Percentiles rank a stretch among this genome's conserved stretches.
These are phyloP conservation scores for Temnopleurus reevesii DNA, from an alignment of 53 echinoderm and acorn worm genomes.

Conservation along the genomic window DNA sequence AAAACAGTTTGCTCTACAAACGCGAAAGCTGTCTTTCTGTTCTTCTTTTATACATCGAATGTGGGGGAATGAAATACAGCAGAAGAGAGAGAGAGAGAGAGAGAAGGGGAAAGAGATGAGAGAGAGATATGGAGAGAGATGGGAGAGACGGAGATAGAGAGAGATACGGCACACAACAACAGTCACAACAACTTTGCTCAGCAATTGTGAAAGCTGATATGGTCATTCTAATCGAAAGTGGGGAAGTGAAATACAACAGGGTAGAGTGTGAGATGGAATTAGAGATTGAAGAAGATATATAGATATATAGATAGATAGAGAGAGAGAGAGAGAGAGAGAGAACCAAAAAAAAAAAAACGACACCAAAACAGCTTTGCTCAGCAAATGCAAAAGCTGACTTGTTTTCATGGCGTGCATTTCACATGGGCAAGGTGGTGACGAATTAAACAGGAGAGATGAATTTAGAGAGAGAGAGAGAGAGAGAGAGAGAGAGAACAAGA, in stretches of 20 bases:
- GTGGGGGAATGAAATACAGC: neutral
- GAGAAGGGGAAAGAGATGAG: neutral
- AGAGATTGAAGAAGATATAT: no score
- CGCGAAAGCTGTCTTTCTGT: no score
- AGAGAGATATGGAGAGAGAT: neutral
- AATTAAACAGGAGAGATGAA: no score
- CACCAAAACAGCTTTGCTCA: constrained; percentile 34
- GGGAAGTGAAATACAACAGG: no score
- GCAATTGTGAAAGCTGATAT: no score
- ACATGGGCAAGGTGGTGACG: constrained; percentile 23
- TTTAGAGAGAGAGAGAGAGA: no score
- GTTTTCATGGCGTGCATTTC: constrained; percentile 31
- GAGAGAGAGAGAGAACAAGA: no score
- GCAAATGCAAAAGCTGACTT: constrained; percentile 17
- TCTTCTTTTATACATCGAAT: neutral
- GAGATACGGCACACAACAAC: no score
- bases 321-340: neutral
- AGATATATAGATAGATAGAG: no score
- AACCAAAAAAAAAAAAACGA: neutral
- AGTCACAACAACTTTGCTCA: no score
- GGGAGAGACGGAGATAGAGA: neutral
- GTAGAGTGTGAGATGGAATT: no score
- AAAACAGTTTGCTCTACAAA: neutral
- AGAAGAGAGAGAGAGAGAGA: neutral
- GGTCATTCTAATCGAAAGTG: no score